phyloP scores from a whole-genome alignment of 37 sponge, comb jelly and placozoan genomes.

The Ianthella basta region DNA sequence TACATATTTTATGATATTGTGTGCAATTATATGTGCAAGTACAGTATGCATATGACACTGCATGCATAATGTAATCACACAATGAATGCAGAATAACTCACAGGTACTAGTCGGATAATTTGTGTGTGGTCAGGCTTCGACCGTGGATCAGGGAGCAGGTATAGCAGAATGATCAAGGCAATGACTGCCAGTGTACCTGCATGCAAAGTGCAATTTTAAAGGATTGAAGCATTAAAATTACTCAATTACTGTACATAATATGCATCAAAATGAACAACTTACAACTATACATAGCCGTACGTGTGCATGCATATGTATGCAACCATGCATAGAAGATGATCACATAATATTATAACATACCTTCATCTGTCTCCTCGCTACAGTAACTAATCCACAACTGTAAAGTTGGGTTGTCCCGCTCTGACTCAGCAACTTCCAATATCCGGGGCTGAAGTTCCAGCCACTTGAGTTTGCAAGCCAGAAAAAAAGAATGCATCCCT shows the following conservation, averaged over 20 bases:
- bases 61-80: background rate
- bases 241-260: too few species aligned
- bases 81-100: background rate
- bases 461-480: background rate
- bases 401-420: background rate
- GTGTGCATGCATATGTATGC: background rate
- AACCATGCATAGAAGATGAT: background rate
- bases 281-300: too few species aligned
- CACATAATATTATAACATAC: background rate
- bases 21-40: background rate
- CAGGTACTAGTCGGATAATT: background rate
- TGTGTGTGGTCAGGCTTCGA: slow-evolving; percentile 17
- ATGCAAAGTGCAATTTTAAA: background rate
- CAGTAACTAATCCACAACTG: background rate
- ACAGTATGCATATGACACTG: background rate
- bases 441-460: background rate
- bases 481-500: background rate
- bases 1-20: background rate
- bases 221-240: background rate
- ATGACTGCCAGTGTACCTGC: slow-evolving; percentile 5
- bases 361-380: slow-evolving; percentile 11
- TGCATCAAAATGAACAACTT: too few species aligned
- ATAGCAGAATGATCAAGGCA: background rate
- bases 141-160: background rate
- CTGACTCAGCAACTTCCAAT: background rate